phyloP scores from a whole-genome alignment of 1,140 invertebrate species.

The Magallana ariakensis region DNA sequence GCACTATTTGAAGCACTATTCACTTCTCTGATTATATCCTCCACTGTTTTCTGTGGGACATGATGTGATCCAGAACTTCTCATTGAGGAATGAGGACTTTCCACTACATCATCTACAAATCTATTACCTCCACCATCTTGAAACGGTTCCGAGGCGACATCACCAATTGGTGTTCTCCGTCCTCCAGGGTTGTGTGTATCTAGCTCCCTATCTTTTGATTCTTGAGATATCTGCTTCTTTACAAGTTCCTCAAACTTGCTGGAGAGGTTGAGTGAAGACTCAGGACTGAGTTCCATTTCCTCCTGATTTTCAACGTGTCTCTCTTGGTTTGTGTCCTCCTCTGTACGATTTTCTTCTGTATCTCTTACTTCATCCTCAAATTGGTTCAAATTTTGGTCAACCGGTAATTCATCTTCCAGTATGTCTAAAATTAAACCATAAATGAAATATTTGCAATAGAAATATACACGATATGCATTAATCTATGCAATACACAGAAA shows the following conservation, averaged over 20 bases:
- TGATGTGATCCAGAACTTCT: conserved; percentile 42
- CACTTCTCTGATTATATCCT: conserved; percentile 42
- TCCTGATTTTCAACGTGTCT: conserved; percentile 44
- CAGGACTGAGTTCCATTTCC: conserved; percentile 49
- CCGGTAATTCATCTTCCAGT: not conserved
- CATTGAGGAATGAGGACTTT: conserved; percentile 45
- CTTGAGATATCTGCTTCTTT: conserved; percentile 55
- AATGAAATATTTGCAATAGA: not conserved
- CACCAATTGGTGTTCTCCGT: conserved; percentile 66
- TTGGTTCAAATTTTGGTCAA: not conserved
- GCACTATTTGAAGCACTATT: conserved; percentile 38
- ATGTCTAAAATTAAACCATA: not conserved
- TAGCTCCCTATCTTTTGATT: conserved; percentile 43
- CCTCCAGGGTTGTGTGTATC: conserved; percentile 51
- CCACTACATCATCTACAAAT: conserved; percentile 63
- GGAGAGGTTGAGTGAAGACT: conserved; percentile 53
- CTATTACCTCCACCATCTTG: conserved; percentile 56
- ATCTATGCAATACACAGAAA: too few relatives aligned
- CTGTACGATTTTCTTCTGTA: not conserved
- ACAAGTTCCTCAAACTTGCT: conserved; percentile 62
- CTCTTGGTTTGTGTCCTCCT: conserved; percentile 47
- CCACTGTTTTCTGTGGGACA: conserved; percentile 38
- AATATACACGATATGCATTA: not conserved
- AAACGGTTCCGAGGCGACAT: conserved; percentile 60
- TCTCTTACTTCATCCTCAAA: not conserved